Conservation (phyloP, 23 tunicate genomes). For the Aplidium turbinatum region DNA sequence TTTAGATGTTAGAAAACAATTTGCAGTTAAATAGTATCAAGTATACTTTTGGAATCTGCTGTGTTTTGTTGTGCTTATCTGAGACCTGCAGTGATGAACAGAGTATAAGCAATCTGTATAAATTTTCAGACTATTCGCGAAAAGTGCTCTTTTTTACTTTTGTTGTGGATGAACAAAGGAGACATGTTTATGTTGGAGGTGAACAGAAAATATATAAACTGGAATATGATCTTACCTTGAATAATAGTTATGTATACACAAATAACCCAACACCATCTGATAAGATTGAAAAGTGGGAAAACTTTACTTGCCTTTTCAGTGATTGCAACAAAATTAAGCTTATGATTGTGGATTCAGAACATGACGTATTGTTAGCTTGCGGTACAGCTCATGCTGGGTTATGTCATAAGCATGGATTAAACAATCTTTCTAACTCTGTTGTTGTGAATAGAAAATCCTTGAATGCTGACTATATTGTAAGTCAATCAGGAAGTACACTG, state of each 20-base stretch:
- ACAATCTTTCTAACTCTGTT: conserved; percentile 11
- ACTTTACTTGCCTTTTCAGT: neutral
- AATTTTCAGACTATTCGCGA: too few relatives aligned
- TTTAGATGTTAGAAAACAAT: too few relatives aligned
- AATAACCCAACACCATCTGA: neutral
- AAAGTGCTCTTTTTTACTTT: conserved; percentile 2
- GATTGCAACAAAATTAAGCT: conserved; percentile 33
- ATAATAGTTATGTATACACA: neutral
- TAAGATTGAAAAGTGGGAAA: too few relatives aligned
- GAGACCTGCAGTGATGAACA: too few relatives aligned
- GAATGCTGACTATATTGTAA: conserved; percentile 33
- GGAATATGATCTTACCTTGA: neutral
- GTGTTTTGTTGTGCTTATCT: too few relatives aligned
- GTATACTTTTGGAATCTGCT: too few relatives aligned
- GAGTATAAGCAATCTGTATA: too few relatives aligned
- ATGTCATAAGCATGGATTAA: conserved; percentile 27
- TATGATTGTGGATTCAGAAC: conserved; percentile 14
- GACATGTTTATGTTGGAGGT: conserved; percentile 11
- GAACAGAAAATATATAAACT: conserved; percentile 15
- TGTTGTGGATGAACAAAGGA: neutral
- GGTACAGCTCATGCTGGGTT: conserved; percentile 44
- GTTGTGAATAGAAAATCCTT: conserved; percentile 13
- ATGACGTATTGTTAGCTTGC: conserved; percentile 22
- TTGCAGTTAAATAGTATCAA: too few relatives aligned
- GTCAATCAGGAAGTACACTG: conserved; percentile 13